These are phyloP conservation scores for Ganaspis brasiliensis DNA, from an alignment of 2,888 invertebrate genomes.

Conservation along the genomic window DNA sequence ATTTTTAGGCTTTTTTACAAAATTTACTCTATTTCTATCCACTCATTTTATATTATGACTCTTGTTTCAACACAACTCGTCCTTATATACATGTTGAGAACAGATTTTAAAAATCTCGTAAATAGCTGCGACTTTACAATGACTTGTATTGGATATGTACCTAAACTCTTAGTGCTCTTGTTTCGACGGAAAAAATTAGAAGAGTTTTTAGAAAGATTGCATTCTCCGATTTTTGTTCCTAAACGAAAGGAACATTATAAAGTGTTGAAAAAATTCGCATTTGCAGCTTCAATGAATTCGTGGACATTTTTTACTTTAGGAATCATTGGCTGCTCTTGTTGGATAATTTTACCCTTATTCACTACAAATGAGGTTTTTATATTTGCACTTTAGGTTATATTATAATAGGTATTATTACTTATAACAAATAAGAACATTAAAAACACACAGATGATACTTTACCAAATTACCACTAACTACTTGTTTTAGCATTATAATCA, in stretches of 20 bases:
- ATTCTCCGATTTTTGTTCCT: neutral
- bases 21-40: neutral
- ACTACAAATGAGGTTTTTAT: too few species aligned
- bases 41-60: neutral
- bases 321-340: neutral
- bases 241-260: neutral
- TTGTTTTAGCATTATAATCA: too few species aligned
- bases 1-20: neutral
- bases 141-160: neutral
- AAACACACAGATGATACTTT: too few species aligned
- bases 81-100: neutral
- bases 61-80: neutral
- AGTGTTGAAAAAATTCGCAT: neutral
- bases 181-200: neutral
- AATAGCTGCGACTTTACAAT: neutral
- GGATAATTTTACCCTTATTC: conserved; percentile 14
- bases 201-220: neutral
- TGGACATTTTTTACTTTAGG: neutral
- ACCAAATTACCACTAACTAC: too few species aligned
- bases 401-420: too few species aligned
- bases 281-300: neutral
- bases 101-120: neutral
- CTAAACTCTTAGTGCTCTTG: neutral
- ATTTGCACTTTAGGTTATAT: too few species aligned
- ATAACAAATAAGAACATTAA: neutral